phyloP scores from a whole-genome alignment of 2,888 invertebrate species.

The Alloplasta piceator region DNA sequence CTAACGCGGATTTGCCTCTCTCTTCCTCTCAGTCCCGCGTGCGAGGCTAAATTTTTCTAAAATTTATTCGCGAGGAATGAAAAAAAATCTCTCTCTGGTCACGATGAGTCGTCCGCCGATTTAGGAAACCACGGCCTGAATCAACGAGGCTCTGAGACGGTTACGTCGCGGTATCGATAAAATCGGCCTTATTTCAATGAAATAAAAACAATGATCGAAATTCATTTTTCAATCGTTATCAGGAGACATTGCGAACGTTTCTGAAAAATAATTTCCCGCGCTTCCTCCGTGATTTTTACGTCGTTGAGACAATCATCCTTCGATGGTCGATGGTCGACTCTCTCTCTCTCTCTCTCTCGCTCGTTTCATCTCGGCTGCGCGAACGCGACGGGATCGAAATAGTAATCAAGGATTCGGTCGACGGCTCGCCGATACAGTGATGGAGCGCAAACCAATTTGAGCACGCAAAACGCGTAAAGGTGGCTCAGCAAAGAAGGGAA shows the following conservation, averaged over 20 bases:
- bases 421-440: constrained; percentile 73
- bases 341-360: not conserved
- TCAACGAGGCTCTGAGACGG: not conserved
- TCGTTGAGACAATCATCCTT: constrained; percentile 5
- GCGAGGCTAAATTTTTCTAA: not conserved
- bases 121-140: not conserved
- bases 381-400: constrained; percentile 77
- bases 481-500: constrained; percentile 70
- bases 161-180: too few relatives aligned
- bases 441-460: constrained; percentile 80
- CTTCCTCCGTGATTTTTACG: constrained; percentile 13
- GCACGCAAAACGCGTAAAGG: constrained; percentile 76
- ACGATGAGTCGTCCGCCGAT: not conserved
- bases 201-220: too few relatives aligned
- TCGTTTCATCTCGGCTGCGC: constrained; percentile 13
- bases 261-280: not conserved
- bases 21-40: constrained; percentile 5
- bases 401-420: constrained; percentile 81
- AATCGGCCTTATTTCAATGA: too few relatives aligned
- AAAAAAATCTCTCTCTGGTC: not conserved
- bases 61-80: not conserved
- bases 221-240: not conserved
- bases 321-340: constrained; percentile 1
- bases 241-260: not conserved
- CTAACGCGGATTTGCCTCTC: constrained; percentile 42